A percentile compares a stretch with the other conserved stretches of the same genome.
Evolutionary conservation across 1,140 invertebrate genomes (phyloP).

Genomic region (Diachasma alloeum): DNA sequence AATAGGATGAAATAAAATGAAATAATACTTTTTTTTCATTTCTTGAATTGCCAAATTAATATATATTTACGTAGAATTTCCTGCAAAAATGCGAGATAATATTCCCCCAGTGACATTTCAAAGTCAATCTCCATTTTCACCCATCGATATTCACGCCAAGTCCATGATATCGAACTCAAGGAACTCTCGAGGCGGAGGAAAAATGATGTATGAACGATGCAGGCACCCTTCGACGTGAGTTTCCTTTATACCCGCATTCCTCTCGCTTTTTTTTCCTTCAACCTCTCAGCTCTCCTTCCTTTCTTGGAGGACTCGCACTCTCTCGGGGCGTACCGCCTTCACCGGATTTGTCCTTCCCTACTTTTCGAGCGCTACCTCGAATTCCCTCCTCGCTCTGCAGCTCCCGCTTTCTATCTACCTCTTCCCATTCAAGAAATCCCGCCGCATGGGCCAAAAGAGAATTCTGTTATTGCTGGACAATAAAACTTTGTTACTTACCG

Average conservation of each 20-base stretch:
- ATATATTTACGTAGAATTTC: background rate
- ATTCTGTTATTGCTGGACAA: background rate
- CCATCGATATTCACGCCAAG: slow-evolving; percentile 9
- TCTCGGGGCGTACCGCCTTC: background rate
- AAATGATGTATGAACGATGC: slow-evolving; percentile 2
- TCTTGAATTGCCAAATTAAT: too few species aligned
- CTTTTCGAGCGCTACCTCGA: background rate
- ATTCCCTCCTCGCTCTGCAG: background rate
- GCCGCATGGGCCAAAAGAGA: background rate
- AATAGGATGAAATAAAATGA: too few species aligned
- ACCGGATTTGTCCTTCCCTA: background rate
- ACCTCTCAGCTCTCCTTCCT: background rate
- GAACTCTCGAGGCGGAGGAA: background rate
- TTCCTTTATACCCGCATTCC: slow-evolving; percentile 19
- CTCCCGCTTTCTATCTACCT: background rate
- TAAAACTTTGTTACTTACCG: background rate
- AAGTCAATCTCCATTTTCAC: slow-evolving; percentile 21
- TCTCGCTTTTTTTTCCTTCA: background rate
- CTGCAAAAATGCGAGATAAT: background rate
- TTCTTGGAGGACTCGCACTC: background rate
- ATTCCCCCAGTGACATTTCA: background rate
- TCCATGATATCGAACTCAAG: slow-evolving; percentile 13
- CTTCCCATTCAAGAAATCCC: background rate
- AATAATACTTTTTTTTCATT: background rate
- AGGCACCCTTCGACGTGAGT: slow-evolving; percentile 16